Percentiles rank a stretch among this genome's conserved stretches.
Conservation (phyloP, 2,888 invertebrate genomes). For the Psylliodes chrysocephalus region DNA sequence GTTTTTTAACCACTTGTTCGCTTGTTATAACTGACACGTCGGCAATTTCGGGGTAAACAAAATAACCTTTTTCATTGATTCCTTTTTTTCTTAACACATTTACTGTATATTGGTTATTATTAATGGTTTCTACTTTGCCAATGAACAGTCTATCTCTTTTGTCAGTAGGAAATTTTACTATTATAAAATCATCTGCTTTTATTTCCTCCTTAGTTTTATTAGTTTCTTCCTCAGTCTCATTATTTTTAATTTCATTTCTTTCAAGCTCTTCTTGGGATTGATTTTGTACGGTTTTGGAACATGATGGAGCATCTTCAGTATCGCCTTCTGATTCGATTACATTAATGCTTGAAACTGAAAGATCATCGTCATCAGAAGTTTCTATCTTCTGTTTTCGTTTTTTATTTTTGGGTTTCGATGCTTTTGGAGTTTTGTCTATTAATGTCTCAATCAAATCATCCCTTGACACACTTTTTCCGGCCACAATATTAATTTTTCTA, state of each 20-base stretch:
- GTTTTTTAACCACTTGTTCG: not conserved
- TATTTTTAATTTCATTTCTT: not conserved
- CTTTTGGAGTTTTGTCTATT: slow-evolving; percentile 3
- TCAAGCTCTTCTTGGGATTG: not conserved
- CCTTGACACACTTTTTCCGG: slow-evolving; percentile 14
- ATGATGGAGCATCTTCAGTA: not conserved
- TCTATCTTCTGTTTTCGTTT: not conserved
- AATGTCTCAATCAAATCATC: not conserved
- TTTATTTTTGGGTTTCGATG: not conserved
- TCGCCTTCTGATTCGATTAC: not conserved
- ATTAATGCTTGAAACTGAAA: not conserved
- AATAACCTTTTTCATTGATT: not conserved
- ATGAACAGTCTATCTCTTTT: slow-evolving; percentile 11
- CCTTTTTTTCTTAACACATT: not conserved
- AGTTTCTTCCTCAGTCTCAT: not conserved
- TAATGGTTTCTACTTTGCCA: slow-evolving; percentile 11
- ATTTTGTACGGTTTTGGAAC: not conserved
- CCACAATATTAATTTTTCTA: too few species aligned
- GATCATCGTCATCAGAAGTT: not conserved
- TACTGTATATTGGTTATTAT: not conserved
- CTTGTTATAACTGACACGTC: not conserved
- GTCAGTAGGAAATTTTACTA: slow-evolving; percentile 9
- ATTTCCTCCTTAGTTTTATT: too few species aligned
- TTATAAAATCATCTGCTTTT: slow-evolving; percentile 8
- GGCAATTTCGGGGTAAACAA: slow-evolving; percentile 4